Conservation (phyloP, 1,140 invertebrate species). For the Diachasma alloeum region DNA sequence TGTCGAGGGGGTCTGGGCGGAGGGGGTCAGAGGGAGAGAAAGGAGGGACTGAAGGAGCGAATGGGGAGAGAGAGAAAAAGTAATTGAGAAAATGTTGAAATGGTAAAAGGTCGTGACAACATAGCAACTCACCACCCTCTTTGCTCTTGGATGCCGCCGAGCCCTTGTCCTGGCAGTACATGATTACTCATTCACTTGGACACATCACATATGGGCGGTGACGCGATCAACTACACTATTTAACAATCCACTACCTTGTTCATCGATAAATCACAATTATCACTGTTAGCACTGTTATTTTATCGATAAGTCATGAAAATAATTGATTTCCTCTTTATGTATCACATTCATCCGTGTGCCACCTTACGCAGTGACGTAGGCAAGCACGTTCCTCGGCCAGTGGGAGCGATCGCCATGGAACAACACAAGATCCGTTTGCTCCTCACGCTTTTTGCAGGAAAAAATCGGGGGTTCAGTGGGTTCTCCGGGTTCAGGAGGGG, state of each 20-base stretch:
- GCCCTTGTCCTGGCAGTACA: constrained; percentile 44
- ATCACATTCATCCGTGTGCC: not conserved
- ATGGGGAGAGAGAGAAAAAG: too few species aligned
- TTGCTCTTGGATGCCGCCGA: constrained; percentile 39
- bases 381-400: not conserved
- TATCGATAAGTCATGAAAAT: not conserved
- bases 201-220: constrained; percentile 40
- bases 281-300: too few species aligned
- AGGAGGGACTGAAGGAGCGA: not conserved
- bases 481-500: too few species aligned
- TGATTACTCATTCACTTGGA: constrained; percentile 41
- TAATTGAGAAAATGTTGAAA: not conserved
- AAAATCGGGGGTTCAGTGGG: not conserved
- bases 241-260: not conserved
- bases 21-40: not conserved
- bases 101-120: not conserved
- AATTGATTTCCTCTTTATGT: not conserved
- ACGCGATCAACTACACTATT: constrained; percentile 2
- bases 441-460: not conserved
- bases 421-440: not conserved
- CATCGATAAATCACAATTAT: not conserved
- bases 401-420: not conserved
- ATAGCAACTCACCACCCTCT: constrained; percentile 35
- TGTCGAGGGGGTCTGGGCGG: not conserved
- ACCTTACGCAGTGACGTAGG: not conserved